Conservation (phyloP, 2,113 vertebrate species). For the Eidolon helvum region DNA sequence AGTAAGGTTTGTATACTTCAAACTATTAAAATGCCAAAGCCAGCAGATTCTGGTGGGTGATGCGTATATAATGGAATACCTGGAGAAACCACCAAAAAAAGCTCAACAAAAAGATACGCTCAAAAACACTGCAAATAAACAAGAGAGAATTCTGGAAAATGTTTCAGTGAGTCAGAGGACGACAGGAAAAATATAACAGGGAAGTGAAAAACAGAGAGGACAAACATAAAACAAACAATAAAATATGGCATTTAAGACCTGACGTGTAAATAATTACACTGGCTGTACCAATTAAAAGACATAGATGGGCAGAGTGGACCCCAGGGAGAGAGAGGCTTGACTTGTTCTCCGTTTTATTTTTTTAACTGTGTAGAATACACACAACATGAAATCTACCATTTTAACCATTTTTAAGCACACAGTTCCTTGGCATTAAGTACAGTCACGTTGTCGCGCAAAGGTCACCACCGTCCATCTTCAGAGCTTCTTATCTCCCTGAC, state of each 20-base stretch:
- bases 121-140: background rate
- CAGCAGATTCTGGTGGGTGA: too few species aligned
- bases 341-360: background rate
- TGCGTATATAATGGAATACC: fast-evolving
- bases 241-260: background rate
- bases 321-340: background rate
- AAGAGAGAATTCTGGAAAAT: background rate
- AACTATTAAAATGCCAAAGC: background rate
- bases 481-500: background rate
- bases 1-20: too few species aligned
- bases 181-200: background rate
- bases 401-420: background rate
- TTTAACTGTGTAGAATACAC: background rate
- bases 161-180: background rate
- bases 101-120: background rate
- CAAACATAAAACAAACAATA: background rate
- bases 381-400: background rate
- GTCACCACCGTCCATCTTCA: background rate
- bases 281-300: background rate
- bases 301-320: background rate
- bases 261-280: background rate
- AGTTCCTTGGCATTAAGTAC: too few species aligned
- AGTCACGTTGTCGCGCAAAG: background rate
- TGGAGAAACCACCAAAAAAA: background rate
- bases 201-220: background rate